Base-by-base conservation (phyloP, 2,113 vertebrate genomes). In the Talpa occidentalis region DNA sequence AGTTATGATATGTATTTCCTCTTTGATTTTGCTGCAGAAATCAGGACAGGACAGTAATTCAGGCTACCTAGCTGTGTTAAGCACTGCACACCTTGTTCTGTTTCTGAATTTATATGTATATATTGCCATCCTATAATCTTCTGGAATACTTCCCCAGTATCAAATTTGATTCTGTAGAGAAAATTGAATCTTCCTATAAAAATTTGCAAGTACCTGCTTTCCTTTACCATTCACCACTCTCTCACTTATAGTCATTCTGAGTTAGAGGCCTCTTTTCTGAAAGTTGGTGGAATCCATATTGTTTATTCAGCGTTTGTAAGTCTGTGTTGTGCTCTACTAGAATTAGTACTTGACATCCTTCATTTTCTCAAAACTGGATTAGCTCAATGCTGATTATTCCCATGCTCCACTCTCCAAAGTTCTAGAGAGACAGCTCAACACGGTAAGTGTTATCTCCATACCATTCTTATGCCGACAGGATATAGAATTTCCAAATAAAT, bases 1-100 rank as follows among this genome's bases (percentile, higher is more conserved):
- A n/a, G 2, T 80, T 54, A 19, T 21, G 12, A 22, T 70, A 5
- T 70, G 1, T 24, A 40, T 26, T 62, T 82, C 42, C 28, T 81
- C 19, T 76, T 94, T 74, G 4, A 72, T 44, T 89, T 74, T 94
- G 32, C 42, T 14, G 74, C 14, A 67, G 30, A 56, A 74, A 69
- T 85, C 37, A 86, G 5, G 26, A 77, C 8, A 87, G 32, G 4
- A 14, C 17, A 88, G 12, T 37, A n/a, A 54, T 52, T 90, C 8
- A 87, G n/a, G 4, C 35, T 32, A 0, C 7, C 2, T 3, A 73
- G 10, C 1, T 37, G 52, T n/a, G 64, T n/a, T 64, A 66, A 66
- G 0, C 2, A 2, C 6, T 66, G 11, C 3, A 47, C 1, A 47
- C 21, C 16, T 19, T 66, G 26, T 32, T 32, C 26, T 62, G 2